Conservation (phyloP, 2,113 vertebrate genomes). For the Oryzias melastigma region DNA sequence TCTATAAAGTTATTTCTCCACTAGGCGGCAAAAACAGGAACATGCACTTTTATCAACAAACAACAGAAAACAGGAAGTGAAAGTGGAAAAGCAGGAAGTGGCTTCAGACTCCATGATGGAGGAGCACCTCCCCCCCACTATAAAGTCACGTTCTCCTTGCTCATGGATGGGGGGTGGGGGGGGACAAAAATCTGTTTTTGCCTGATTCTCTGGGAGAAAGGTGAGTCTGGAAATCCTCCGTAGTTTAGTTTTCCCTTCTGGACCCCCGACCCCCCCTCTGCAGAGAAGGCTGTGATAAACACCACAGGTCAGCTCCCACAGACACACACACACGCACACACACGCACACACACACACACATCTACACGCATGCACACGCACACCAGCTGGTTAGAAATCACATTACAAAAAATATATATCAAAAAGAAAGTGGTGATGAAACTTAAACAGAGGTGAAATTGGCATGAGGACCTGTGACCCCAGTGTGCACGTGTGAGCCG, state of each 20-base stretch:
- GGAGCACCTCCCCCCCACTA: not conserved
- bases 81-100: conserved; percentile 22
- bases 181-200: not conserved
- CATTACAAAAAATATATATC: conserved; percentile 65
- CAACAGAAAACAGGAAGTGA: conserved; percentile 71
- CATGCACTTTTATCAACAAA: conserved; percentile 88
- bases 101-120: not conserved
- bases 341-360: conserved; percentile 14
- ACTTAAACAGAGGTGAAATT: conserved; percentile 62
- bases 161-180: conserved; percentile 64
- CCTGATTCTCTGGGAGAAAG: not conserved
- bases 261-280: conserved; percentile 48
- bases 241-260: conserved; percentile 17
- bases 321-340: conserved; percentile 17
- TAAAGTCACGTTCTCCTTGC: conserved; percentile 69
- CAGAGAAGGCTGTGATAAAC: conserved; percentile 55
- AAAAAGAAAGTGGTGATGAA: conserved; percentile 29
- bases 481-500: conserved; percentile 1
- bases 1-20: conserved; percentile 47
- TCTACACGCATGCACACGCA: conserved; percentile 15
- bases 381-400: conserved; percentile 43
- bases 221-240: not conserved
- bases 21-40: conserved; percentile 75
- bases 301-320: conserved; percentile 46
- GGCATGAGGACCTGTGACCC: conserved; percentile 79